Conservation (phyloP, 2,113 vertebrate species). For the Hipposideros armiger region DNA sequence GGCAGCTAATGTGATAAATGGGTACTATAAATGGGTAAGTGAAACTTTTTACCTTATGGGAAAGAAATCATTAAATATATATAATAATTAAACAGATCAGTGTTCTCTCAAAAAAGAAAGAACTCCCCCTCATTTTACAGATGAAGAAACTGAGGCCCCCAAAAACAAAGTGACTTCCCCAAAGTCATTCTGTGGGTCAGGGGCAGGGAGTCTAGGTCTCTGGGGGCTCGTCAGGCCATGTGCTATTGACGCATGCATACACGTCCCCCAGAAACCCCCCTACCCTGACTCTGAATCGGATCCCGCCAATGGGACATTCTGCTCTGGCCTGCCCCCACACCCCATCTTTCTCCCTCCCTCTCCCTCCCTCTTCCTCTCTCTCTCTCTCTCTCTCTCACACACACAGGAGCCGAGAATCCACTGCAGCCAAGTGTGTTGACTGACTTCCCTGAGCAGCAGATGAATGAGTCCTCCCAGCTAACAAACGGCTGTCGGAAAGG, state of each 20-base stretch:
- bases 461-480: conserved; percentile 68
- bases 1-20: neutral
- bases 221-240: neutral
- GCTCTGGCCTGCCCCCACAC: neutral
- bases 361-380: neutral
- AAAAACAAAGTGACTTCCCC: neutral
- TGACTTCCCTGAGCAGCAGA: conserved; percentile 64
- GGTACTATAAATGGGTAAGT: neutral
- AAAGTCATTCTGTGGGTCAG: neutral
- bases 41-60: neutral
- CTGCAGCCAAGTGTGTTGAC: neutral
- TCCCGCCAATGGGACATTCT: neutral
- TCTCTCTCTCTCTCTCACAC: neutral
- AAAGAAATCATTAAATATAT: neutral
- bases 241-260: rapidly evolving
- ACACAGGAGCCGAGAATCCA: neutral
- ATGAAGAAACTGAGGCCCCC: neutral
- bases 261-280: neutral
- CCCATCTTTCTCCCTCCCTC: rapidly evolving
- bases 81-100: neutral
- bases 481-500: conserved; percentile 80
- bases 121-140: neutral
- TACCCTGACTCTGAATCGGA: neutral
- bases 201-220: neutral
- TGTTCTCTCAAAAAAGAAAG: neutral